Base-by-base conservation (phyloP, 2,888 invertebrate genomes). In the Heteropelma amictum region DNA sequence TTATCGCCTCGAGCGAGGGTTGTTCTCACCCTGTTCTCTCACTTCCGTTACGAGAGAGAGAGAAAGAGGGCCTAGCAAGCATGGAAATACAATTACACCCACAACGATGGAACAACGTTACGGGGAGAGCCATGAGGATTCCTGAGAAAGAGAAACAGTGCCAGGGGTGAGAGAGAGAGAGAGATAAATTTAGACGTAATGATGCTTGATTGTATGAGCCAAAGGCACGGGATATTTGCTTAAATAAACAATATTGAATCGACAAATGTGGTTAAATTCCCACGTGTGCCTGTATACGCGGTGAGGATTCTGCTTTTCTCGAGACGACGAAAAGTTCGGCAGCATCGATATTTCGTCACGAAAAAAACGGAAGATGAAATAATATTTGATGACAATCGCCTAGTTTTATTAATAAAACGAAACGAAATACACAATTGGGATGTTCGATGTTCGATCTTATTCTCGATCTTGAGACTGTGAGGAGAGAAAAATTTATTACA, bases 231-330 rank as follows among this genome's bases (percentile, higher is more conserved):
- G 85, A 87, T 89, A 89, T 89, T 89, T 83, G 82, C 85, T 88
- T 88, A 87, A 87, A 87, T 83, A 87, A 87, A 89, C 86, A 88
- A 87, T 86, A 87, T 87, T 86, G 83, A 85, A 85, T 81, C 82
- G 80, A 75, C 81, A 83, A 86, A 83, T 85, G 82, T 77, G 70
- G 82, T 84, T 80, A 74, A 58, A 82, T 81, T 70, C 70, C 80
- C 83, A 83, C 80, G 83, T 82, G 79, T 67, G 60, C 74, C 23
- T n/a, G 45, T 14, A 53, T 14, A 21, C 45, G 21, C n/a, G n/a
- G n/a, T n/a, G n/a, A n/a, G n/a, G n/a, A n/a, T n/a, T n/a, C n/a
- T n/a, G n/a, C n/a, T n/a, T n/a, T n/a, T n/a, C n/a, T n/a, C n/a
- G n/a, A n/a, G n/a, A n/a, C n/a, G n/a, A n/a, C n/a, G n/a, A n/a